Conservation (phyloP, 2,797 vertebrate species). For the Myotis myotis region DNA sequence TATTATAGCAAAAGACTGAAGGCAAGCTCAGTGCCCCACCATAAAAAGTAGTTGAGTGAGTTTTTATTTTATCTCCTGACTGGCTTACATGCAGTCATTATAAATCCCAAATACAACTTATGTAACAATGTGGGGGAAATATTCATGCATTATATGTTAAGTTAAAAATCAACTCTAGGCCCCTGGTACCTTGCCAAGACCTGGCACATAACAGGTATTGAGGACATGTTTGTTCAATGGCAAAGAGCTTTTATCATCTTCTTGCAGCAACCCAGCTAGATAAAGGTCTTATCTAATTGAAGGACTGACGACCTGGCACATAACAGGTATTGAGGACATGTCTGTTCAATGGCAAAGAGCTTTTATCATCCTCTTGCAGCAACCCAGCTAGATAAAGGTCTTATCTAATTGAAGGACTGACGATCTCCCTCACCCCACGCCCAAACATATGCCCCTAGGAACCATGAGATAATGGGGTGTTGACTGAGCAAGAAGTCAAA, state of each 20-base stretch:
- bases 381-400: neutral
- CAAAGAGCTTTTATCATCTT: neutral
- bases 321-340: neutral
- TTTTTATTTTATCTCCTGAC: neutral
- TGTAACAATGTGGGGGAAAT: neutral
- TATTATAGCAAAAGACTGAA: neutral
- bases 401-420: neutral
- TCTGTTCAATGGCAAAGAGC: neutral
- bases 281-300: neutral
- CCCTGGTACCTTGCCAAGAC: neutral
- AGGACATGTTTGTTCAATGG: neutral
- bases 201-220: neutral
- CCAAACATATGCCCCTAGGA: neutral
- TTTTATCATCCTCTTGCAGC: neutral
- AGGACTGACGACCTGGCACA: neutral
- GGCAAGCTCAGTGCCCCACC: neutral
- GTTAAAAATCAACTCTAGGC: neutral
- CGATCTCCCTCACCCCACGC: fast-evolving
- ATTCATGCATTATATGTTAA: neutral
- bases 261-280: too few species aligned
- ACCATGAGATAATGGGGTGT: neutral
- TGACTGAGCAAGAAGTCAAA: neutral
- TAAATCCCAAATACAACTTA: neutral
- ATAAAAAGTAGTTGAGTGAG: neutral
- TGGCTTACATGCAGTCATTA: neutral